A percentile compares a stretch with the other conserved stretches of the same genome.
phyloP scores from a whole-genome alignment of 23 tunicate genomes.

The Botrylloides violaceus region DNA sequence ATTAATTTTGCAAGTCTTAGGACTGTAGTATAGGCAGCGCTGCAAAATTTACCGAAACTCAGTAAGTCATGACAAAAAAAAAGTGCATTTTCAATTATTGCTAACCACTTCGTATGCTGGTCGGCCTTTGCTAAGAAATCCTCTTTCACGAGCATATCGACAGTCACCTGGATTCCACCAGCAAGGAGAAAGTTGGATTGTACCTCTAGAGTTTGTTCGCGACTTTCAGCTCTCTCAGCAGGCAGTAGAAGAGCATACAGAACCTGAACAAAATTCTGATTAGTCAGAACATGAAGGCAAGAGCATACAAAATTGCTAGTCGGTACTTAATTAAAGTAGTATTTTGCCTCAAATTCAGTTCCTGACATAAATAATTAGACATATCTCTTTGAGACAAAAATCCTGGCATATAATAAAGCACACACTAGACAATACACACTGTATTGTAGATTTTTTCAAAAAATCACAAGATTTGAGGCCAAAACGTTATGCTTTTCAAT shows the following conservation, averaged over 20 bases:
- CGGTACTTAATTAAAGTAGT: too few species aligned
- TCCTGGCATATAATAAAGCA: too few species aligned
- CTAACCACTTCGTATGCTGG: slow-evolving; percentile 18
- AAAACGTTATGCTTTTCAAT: too few species aligned
- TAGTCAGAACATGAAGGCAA: neutral
- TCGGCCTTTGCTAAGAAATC: slow-evolving; percentile 14
- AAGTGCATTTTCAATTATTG: neutral
- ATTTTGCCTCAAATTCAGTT: too few species aligned
- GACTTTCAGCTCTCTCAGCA: slow-evolving; percentile 25
- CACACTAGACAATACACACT: too few species aligned
- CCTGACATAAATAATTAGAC: too few species aligned
- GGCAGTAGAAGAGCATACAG: slow-evolving; percentile 18
- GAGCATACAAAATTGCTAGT: neutral
- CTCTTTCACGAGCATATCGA: slow-evolving; percentile 12
- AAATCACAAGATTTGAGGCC: too few species aligned
- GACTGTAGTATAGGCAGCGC: slow-evolving; percentile 18
- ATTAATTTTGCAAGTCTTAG: slow-evolving; percentile 8
- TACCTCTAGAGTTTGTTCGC: slow-evolving; percentile 21
- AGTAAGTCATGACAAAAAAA: neutral
- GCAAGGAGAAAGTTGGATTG: slow-evolving; percentile 12
- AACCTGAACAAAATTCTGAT: too few species aligned
- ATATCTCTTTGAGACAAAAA: too few species aligned
- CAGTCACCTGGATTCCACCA: slow-evolving; percentile 20
- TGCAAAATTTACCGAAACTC: neutral
- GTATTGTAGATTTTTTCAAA: too few species aligned